These are phyloP conservation scores for Penaeus japonicus DNA, from an alignment of 1,140 invertebrate genomes.

Conservation along the genomic window DNA sequence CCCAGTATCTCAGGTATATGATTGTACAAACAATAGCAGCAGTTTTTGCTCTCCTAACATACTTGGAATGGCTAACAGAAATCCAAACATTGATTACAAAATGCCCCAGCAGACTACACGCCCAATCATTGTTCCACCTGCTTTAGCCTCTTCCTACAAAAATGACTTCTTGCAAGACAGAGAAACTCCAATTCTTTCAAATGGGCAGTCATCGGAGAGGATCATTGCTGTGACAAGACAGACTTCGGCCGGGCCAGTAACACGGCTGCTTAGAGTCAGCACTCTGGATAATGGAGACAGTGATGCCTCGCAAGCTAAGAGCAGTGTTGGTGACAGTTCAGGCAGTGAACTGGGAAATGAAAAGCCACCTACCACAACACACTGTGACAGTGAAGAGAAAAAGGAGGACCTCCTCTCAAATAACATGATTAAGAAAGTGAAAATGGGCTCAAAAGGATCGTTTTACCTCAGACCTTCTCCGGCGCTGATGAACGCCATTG, in stretches of 20 bases:
- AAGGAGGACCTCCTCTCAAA: neutral
- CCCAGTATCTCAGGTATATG: no score
- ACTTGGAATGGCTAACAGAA: no score
- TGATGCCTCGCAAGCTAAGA: neutral
- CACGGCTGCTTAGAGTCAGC: neutral
- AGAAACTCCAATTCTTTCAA: no score
- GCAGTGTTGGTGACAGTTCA: neutral
- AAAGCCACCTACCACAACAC: no score
- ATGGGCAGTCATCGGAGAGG: neutral
- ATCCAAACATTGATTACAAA: no score
- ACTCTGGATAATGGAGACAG: neutral
- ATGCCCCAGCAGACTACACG: no score
- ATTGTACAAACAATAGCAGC: no score
- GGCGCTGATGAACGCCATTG: constrained; percentile 35
- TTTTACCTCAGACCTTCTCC: constrained; percentile 32
- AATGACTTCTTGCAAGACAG: no score
- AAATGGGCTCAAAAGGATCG: constrained; percentile 30
- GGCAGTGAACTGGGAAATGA: no score
- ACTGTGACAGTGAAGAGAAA: neutral
- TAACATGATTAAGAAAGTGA: constrained; percentile 33
- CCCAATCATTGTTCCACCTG: no score
- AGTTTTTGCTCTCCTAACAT: no score
- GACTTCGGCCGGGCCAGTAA: constrained; percentile 19
- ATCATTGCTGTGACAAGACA: constrained; percentile 6
- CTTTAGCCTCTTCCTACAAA: no score